Evolutionary conservation across 2,797 vertebrate species (phyloP).

Genomic region (Sebastes paucispinis): DNA sequence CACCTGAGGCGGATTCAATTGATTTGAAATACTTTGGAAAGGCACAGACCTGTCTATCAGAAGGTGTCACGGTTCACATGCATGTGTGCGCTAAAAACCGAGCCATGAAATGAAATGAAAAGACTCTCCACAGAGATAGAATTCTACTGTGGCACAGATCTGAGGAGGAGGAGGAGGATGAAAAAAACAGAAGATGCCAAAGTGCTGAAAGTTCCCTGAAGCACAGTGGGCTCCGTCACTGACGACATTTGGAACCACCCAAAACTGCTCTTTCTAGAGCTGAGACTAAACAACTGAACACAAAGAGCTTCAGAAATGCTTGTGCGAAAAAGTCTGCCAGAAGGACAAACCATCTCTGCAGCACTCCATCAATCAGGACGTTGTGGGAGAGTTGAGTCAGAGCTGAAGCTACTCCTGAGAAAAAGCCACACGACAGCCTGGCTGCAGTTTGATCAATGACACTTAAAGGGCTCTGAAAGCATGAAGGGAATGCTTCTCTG

Average conservation of each 20-base stretch:
- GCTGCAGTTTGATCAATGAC: constrained; percentile 49
- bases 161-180: background rate
- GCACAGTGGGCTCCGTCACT: constrained; percentile 22
- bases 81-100: constrained; percentile 35
- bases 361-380: constrained; percentile 43
- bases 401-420: constrained; percentile 35
- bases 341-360: constrained; percentile 17
- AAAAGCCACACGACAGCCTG: constrained; percentile 30
- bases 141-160: constrained; percentile 18
- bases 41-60: constrained; percentile 19
- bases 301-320: constrained; percentile 27
- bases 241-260: constrained; percentile 28
- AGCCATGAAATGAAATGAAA: constrained; percentile 30
- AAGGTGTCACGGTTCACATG: constrained; percentile 15
- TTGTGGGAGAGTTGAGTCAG: constrained; percentile 33
- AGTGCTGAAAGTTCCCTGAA: constrained; percentile 26
- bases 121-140: constrained; percentile 19
- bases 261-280: constrained; percentile 16
- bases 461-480: constrained; percentile 49
- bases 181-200: constrained; percentile 3
- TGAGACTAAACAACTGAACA: constrained; percentile 47
- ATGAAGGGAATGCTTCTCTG: constrained; percentile 54
- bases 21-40: constrained; percentile 27
- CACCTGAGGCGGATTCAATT: constrained; percentile 16
- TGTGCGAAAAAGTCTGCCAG: constrained; percentile 39